Percentiles rank a stretch among this genome's conserved stretches.
phyloP scores from a whole-genome alignment of 2,113 vertebrate genomes.

The Oryctolagus cuniculus region mOryCun1.1 NC_091448.1:20385501-20386000 shows the following conservation, averaged over 20 bases:
- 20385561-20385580: neutral
- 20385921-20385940: neutral
- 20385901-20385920: slow-evolving; percentile 12
- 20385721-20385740: neutral
- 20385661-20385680: neutral
- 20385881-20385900: neutral
- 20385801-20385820: neutral
- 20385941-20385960: neutral
- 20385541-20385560: neutral
- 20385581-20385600: slow-evolving; percentile 12
- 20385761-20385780: slow-evolving; percentile 11
- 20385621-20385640: neutral
- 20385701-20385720: neutral
- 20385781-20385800: neutral
- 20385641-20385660: neutral
- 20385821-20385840: neutral
- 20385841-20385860: neutral
- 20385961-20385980: slow-evolving; percentile 14
- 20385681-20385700: neutral
- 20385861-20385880: neutral
- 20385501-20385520: no score
- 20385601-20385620: slow-evolving; percentile 37
- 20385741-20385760: neutral
- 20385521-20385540: neutral
- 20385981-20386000: neutral